Evolutionary conservation across 2,888 invertebrate species (phyloP), one percentile per base, ranked within the genome.

Genomic region (Biston betularia): DNA sequence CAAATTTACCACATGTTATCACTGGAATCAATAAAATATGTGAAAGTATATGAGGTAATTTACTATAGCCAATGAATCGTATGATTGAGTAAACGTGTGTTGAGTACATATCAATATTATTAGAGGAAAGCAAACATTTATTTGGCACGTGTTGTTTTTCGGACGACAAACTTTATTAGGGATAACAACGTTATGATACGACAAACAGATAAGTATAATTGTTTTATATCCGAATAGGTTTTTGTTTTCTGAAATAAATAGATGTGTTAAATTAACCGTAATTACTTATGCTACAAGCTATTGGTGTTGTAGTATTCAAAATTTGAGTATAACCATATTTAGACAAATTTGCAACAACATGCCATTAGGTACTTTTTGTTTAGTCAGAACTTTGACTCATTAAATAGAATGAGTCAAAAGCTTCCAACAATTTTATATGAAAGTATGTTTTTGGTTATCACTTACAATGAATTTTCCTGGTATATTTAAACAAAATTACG

Each of bases 141-240:
- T 58, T 56, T 14, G 49, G 57, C 65, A 56, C 68, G 70, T 73
- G 68, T 67, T 69, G 42, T 69, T 69, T 69, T 70, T 65, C 61
- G 62, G 58, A 63, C 52, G 58, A 59, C 58, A 65, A 60, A 55
- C 58, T 46, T 62, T 38, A 58, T 66, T 46, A 68, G 58, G 57
- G 65, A 65, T 38, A 42, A 66, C 57, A 60, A 68, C 61, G 62
- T 66, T 67, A 12, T 49, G 48, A 14, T 58, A 34, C 6, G 12
- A 49, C 40, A 67, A 58, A 59, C 33, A 58, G 34, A 44, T 45
- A 35, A 54, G 7, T 35, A 38, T 38, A 38, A 38, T 49, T 59
- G 15, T 40, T 48, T 42, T 34, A 7, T 11, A 9, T 49, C n/a
- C 8, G 24, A 4, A n/a, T 3, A 42, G 7, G 2, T 33, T 8